A percentile compares a stretch with the other conserved stretches of the same genome.
Conservation (phyloP, 2,888 invertebrate species). For the Orchesella flavescens region DNA sequence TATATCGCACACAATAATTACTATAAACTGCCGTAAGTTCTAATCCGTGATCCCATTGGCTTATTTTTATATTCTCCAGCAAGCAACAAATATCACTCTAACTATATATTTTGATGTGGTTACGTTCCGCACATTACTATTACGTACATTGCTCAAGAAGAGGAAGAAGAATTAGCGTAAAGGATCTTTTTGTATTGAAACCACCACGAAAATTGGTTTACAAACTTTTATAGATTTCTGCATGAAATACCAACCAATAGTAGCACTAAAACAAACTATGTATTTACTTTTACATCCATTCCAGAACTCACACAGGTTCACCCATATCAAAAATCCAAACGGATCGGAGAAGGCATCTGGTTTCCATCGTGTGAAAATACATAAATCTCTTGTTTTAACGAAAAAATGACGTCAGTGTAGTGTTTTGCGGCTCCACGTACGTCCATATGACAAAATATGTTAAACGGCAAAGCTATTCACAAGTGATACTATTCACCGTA, state of each 20-base stretch:
- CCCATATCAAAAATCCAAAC: background rate
- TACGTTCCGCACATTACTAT: background rate
- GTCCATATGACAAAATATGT: background rate
- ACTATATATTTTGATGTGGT: background rate
- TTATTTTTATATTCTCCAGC: background rate
- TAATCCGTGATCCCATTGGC: background rate
- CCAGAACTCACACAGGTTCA: background rate
- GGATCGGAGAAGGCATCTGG: constrained; percentile 48
- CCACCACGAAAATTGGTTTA: no score
- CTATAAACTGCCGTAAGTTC: no score
- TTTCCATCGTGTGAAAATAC: constrained; percentile 61
- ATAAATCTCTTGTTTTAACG: constrained; percentile 52
- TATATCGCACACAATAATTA: constrained; percentile 10
- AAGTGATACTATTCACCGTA: constrained; percentile 17
- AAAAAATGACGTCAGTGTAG: constrained; percentile 30
- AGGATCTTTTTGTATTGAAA: no score
- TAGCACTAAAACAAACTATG: no score
- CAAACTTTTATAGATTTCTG: no score
- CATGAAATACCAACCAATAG: no score
- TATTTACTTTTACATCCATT: no score
- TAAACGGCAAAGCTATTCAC: background rate
- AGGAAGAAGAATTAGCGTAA: no score
- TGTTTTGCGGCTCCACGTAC: background rate
- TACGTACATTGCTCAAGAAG: no score
- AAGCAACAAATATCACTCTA: constrained; percentile 5